These are phyloP conservation scores for Rhimphoctona megacephalus DNA, from an alignment of 2,888 invertebrate species.

Conservation along the genomic window DNA sequence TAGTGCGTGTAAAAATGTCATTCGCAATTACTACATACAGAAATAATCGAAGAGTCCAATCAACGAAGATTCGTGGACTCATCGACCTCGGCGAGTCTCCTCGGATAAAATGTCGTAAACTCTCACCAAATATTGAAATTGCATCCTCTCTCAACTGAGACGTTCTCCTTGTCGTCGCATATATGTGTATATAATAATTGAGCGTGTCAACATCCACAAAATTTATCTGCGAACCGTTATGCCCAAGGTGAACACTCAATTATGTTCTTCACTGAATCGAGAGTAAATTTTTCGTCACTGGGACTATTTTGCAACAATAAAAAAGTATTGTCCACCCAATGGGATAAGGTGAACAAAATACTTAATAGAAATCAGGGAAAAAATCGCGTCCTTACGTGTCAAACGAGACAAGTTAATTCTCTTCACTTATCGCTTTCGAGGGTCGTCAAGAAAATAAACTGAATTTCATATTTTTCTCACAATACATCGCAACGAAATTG, in stretches of 20 bases:
- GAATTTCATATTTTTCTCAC: constrained; percentile 8
- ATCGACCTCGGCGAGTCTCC: constrained; percentile 51
- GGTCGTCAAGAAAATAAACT: constrained; percentile 15
- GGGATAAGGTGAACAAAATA: neutral
- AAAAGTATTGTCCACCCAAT: constrained; percentile 2
- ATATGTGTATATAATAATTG: neutral
- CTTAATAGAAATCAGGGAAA: neutral
- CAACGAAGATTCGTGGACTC: constrained; percentile 33
- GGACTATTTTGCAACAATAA: constrained; percentile 8
- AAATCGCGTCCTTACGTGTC: constrained; percentile 15
- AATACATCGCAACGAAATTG: neutral
- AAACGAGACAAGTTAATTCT: constrained; percentile 23
- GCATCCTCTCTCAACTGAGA: constrained; percentile 14
- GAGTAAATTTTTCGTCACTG: neutral
- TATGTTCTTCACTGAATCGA: constrained; percentile 7
- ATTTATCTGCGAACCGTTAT: constrained; percentile 40
- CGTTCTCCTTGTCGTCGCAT: constrained; percentile 37
- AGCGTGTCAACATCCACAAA: constrained; percentile 28
- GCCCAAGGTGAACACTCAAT: constrained; percentile 27
- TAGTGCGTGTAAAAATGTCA: constrained; percentile 43
- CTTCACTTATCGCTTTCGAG: constrained; percentile 20
- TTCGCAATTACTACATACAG: constrained; percentile 37
- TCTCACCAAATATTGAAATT: constrained; percentile 51
- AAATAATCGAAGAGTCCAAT: constrained; percentile 45
- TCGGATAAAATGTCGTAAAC: constrained; percentile 36